Evolutionary conservation across 1,140 invertebrate species (phyloP).

Genomic region (Dinothrombium tinctorium): DNA sequence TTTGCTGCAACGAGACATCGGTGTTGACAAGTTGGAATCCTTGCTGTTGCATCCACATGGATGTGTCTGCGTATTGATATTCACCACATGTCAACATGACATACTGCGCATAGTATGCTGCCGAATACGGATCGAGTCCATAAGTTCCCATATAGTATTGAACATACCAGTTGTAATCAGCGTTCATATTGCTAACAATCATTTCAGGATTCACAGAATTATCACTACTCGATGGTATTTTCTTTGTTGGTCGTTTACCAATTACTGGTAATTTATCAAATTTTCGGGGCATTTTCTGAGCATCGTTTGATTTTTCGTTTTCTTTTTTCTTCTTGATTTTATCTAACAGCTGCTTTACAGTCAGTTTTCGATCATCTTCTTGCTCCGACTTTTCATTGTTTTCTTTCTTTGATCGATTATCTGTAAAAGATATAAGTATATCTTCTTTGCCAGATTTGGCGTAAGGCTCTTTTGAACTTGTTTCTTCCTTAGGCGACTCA

Average conservation of each 20-base stretch:
- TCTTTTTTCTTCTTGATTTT: neutral
- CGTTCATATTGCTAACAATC: neutral
- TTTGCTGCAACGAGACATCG: neutral
- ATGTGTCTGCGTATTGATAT: conserved; percentile 3
- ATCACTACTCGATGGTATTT: neutral
- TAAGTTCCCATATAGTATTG: conserved; percentile 8
- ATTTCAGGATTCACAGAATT: neutral
- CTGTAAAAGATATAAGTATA: neutral
- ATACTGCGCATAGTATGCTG: conserved; percentile 9
- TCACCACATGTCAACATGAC: conserved; percentile 8
- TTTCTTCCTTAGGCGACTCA: neutral
- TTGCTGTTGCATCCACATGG: conserved; percentile 2
- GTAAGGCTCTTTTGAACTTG: neutral
- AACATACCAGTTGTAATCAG: conserved; percentile 9
- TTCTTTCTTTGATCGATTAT: neutral
- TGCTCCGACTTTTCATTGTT: neutral
- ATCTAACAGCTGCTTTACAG: neutral
- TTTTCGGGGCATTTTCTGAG: neutral
- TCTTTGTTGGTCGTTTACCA: neutral
- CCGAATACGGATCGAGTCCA: neutral
- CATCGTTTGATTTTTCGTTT: neutral
- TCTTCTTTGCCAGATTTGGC: neutral
- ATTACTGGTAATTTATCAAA: neutral
- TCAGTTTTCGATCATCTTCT: neutral
- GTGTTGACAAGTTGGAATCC: neutral